Evolutionary conservation across 2,113 vertebrate species (phyloP), one percentile per base, ranked within the genome.

Genomic region (Charina bottae): DNA sequence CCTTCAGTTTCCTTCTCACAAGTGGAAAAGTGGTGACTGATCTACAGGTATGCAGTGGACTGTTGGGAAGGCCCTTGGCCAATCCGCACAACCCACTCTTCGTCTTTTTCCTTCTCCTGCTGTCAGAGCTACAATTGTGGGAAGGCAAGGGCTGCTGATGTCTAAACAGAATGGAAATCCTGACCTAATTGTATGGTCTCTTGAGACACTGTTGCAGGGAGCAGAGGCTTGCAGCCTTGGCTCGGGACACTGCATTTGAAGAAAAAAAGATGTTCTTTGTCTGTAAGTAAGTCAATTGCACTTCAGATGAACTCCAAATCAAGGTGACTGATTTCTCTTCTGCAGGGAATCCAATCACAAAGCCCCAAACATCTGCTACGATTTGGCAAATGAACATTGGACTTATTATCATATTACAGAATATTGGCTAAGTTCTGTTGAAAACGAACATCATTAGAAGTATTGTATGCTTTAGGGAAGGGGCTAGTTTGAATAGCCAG

Each of bases 371-470:
- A 92, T 92, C 91, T 92, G 91, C 58, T 89, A 56, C 11, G 33
- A 37, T 72, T 92, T 89, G 91, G 91, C 91, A 92, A 89, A 54
- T n/a, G 78, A 84, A 42, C 78, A 85, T 89, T 83, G 89, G 87
- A 55, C 56, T 54, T 92, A 92, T 85, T 92, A 92, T 92, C 62
- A 24, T 54, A 92, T 92, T 89, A 85, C 8, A 68, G 58, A 54
- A 89, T 89, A 92, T 92, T 89, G 87, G 78, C 87, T 55, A 92
- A 92, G 78, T 92, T 84, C 87, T 85, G 87, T 85, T 92, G 87
- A 89, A 92, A 78, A 85, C 15, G 91, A 92, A 55, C 87, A 89
- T 92, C 87, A 92, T 92, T 92, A 85, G 84, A 92, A 92, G 87
- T 85, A 92, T 64, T 89, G 91, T 85, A 89, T 89, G 58, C 87